Percentiles rank a stretch among this genome's conserved stretches.
phyloP scores from a whole-genome alignment of 2,888 invertebrate genomes.

The Petrolisthes manimaculis region DNA sequence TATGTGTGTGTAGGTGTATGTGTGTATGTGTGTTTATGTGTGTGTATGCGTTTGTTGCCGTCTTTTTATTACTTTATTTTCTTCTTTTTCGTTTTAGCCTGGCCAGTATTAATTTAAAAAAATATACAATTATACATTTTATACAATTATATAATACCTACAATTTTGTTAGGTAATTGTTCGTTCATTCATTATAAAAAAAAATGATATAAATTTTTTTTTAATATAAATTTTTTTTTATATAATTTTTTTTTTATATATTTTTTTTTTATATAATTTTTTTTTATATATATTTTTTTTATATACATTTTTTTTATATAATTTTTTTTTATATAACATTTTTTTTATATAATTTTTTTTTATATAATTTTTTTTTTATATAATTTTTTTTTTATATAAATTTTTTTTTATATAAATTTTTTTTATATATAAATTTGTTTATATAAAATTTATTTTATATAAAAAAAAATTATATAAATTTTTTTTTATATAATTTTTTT shows the following conservation, averaged over 20 bases:
- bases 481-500: neutral
- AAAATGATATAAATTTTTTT: no score
- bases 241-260: neutral
- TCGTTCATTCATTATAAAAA: no score
- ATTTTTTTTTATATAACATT: no score
- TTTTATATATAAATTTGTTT: no score
- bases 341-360: neutral
- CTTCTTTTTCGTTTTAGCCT: no score
- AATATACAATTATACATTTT: no score
- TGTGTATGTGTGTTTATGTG: neutral
- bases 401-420: conserved; percentile 6
- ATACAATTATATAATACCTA: no score
- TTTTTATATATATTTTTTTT: neutral
- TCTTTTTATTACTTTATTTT: no score
- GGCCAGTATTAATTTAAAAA: no score
- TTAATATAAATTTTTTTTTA: neutral
- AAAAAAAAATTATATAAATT: conserved; percentile 12
- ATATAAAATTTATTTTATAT: neutral
- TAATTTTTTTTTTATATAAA: neutral
- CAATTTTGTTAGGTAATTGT: no score
- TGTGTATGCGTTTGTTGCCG: neutral
- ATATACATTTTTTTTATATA: no score
- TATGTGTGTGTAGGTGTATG: neutral
- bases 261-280: conserved; percentile 9
- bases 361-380: neutral